Base-by-base conservation (phyloP, 2,797 vertebrate genomes). In the Petrocephalus schoutedeni region DNA sequence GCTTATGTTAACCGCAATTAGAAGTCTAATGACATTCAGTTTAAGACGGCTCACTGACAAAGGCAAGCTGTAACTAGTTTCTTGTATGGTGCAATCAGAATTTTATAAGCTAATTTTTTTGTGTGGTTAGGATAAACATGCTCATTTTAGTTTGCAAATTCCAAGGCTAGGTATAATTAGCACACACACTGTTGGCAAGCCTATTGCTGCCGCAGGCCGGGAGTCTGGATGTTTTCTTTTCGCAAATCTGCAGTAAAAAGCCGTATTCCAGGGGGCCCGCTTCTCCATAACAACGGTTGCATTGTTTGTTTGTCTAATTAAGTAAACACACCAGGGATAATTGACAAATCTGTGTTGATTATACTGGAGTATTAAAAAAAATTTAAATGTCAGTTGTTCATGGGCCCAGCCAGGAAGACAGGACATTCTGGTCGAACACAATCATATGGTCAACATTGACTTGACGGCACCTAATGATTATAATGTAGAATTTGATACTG, bases 71-170 rank as follows among this genome's bases (percentile, higher is more conserved):
- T 89, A 89, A 90, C 90, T 85, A 87, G 53, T 90, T 86, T 89
- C 89, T 90, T 90, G 93, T 95, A 94, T 95, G 92, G 89, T 85
- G 84, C 1, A 71, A 56, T 1, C 0, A 86, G 49, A 3, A 64
- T 91, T 94, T 95, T 95, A 95, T 87, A 54, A 92, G 92, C 88
- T 88, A 16, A 58, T 28, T 93, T 92, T 92, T 91, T 92, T 94
- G 87, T 88, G 87, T 90, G 67, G 90, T 86, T 88, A 91, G 90
- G 87, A 92, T 92, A 94, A 94, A 94, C 90, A 90, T 91, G 90
- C 92, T 93, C 89, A 91, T 95, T 95, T 94, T 92, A 90, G 91
- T 87, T 89, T 89, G 92, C 89, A 94, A 92, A 95, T 91, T 92
- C 91, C 90, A 87, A 92, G 92, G 88, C 89, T 86, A 89, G 88